Percentiles rank a stretch among this genome's conserved stretches.
Evolutionary conservation across 2,888 invertebrate species (phyloP).

Genomic region (Brenthis daphne): DNA sequence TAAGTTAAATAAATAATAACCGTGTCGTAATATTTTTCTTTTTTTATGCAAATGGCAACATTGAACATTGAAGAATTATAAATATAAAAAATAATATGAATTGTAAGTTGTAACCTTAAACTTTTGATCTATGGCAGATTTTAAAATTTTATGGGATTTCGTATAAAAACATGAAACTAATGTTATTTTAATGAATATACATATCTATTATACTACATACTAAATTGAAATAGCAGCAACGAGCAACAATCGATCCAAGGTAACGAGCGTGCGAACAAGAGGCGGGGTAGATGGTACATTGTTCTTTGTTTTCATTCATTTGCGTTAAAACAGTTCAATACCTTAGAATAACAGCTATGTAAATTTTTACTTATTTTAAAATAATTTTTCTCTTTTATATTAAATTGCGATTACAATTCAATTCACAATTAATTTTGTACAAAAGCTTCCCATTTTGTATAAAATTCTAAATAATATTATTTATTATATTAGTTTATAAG

Average conservation of each 20-base stretch:
- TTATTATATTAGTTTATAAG: no score
- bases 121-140: not conserved
- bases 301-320: slow-evolving; percentile 39
- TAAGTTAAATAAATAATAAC: slow-evolving; percentile 16
- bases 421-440: no score
- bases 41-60: not conserved
- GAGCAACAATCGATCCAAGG: slow-evolving; percentile 44
- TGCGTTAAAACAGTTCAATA: slow-evolving; percentile 24
- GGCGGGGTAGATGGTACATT: slow-evolving; percentile 48
- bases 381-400: no score
- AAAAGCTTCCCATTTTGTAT: no score
- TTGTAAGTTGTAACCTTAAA: not conserved
- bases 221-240: slow-evolving; percentile 26
- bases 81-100: not conserved
- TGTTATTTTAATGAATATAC: not conserved
- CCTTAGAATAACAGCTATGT: not conserved
- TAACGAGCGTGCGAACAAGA: slow-evolving; percentile 57
- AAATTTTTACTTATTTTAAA: not conserved
- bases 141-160: no score
- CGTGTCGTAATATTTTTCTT: not conserved
- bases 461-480: no score
- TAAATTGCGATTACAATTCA: no score
- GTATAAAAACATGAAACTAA: not conserved
- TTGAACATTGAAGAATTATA: not conserved
- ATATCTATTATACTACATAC: slow-evolving; percentile 8